These are phyloP conservation scores for Rhineura floridana DNA, from an alignment of 2,113 vertebrate genomes.

Conservation along the genomic window DNA sequence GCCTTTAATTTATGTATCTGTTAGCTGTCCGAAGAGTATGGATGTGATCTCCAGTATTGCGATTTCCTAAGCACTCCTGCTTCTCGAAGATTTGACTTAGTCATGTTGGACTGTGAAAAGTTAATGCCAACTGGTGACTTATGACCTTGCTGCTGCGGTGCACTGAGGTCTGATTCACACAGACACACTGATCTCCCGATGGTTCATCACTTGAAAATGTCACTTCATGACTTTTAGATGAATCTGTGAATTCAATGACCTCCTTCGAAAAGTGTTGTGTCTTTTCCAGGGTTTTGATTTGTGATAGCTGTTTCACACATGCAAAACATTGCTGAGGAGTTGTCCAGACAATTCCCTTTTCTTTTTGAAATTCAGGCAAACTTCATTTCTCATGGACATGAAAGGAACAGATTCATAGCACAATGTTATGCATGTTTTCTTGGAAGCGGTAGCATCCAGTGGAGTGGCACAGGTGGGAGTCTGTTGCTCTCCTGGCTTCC, in stretches of 20 bases:
- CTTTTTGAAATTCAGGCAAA: not conserved
- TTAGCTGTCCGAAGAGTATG: not conserved
- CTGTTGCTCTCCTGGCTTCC: no score
- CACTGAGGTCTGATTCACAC: not conserved
- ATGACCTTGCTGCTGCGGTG: not conserved
- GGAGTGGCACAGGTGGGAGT: no score
- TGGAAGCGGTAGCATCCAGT: no score
- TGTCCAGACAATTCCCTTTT: not conserved
- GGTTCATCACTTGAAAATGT: not conserved
- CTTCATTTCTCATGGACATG: not conserved
- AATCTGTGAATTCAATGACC: not conserved
- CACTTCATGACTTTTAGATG: not conserved
- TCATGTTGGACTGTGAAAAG: not conserved
- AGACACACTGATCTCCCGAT: not conserved
- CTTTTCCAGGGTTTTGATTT: not conserved
- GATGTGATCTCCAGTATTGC: not conserved
- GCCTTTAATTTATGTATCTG: not conserved
- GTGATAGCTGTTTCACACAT: not conserved
- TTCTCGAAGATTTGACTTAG: not conserved
- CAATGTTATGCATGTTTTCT: not conserved
- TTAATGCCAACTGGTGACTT: not conserved
- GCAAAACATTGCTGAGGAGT: not conserved
- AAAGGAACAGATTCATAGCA: not conserved
- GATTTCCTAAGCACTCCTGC: not conserved
- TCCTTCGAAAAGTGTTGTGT: no score